Evolutionary conservation across 2,113 vertebrate species (phyloP), one percentile per base, ranked within the genome.

Genomic region (Raphicerus campestris): DNA sequence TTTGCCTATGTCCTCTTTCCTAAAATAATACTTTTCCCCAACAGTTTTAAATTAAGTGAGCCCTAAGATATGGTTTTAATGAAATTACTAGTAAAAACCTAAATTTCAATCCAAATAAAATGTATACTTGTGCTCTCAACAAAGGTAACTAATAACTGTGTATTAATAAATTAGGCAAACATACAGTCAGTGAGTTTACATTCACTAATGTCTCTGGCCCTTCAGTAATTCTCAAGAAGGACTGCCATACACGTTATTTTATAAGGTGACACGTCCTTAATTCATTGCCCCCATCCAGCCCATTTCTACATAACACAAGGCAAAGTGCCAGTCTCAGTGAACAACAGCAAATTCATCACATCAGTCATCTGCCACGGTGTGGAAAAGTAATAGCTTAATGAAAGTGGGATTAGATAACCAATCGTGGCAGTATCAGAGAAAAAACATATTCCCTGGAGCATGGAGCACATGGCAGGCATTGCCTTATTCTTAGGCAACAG

Each of bases 11-110:
- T 22, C 30, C n/a, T 73, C 66, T 10, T 61, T 75, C 73, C 47
- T 53, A 63, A 82, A 77, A 58, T 51, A 49, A 42, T 26, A 42
- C 2, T 47, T 66, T 88, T 2, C 45, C 53, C 83, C 85, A n/a
- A n/a, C 16, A 82, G 7, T 45, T 4, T n/a, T 2, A 45, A 83
- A 5, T 19, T 20, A 45, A 77, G 2, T 26, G 10, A 28, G 2
- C 77, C 63, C 32, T n/a, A 16, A 32, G 4, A 42, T 45, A 11
- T 19, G 32, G 22, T 28, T 61, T 90, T n/a, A 53, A 61, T 35
- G 7, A 81, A 89, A 61, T 77, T 53, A 60, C 77, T 58, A 13
- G 45, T 63, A 87, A 88, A 87, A 90, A 49, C 42, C 60, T n/a
- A 39, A 13, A 24, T 39, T 70, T 60, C 83, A 70, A 28, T 13